Evolutionary conservation across 2,113 vertebrate species (phyloP).

Genomic region (Centropus bengalensis): DNA sequence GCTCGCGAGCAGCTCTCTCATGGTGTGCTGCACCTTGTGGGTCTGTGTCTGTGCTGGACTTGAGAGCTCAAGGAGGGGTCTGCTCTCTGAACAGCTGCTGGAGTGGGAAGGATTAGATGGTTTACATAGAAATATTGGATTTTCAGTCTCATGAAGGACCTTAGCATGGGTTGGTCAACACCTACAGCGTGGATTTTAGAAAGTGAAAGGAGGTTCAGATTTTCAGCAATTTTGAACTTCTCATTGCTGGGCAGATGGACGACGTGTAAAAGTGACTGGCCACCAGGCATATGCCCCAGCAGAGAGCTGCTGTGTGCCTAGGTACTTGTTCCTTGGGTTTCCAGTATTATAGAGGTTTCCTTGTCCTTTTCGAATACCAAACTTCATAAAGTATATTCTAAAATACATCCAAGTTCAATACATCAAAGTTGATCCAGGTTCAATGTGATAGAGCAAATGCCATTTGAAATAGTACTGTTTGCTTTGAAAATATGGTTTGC

Average conservation of each 20-base stretch:
- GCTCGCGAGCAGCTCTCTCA: rapidly evolving
- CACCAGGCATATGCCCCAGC: background rate
- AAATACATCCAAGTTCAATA: too few species aligned
- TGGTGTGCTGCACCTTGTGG: too few species aligned
- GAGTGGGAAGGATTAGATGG: too few species aligned
- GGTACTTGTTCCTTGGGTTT: background rate
- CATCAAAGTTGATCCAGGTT: too few species aligned
- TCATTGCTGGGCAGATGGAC: background rate
- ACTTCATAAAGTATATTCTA: background rate
- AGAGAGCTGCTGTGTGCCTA: background rate
- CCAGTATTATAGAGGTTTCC: rapidly evolving
- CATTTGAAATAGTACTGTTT: background rate
- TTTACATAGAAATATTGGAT: rapidly evolving
- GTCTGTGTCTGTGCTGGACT: too few species aligned
- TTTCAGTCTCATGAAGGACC: background rate
- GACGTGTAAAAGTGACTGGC: background rate
- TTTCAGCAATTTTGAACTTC: background rate
- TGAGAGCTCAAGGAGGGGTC: background rate
- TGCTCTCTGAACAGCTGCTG: background rate
- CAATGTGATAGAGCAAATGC: background rate
- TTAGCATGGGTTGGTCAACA: background rate
- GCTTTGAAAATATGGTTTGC: background rate
- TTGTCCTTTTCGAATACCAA: rapidly evolving
- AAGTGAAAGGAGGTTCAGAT: background rate
- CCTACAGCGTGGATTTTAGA: rapidly evolving